Conservation (phyloP, 1,140 invertebrate genomes). For the Temnothorax longispinosus region DNA sequence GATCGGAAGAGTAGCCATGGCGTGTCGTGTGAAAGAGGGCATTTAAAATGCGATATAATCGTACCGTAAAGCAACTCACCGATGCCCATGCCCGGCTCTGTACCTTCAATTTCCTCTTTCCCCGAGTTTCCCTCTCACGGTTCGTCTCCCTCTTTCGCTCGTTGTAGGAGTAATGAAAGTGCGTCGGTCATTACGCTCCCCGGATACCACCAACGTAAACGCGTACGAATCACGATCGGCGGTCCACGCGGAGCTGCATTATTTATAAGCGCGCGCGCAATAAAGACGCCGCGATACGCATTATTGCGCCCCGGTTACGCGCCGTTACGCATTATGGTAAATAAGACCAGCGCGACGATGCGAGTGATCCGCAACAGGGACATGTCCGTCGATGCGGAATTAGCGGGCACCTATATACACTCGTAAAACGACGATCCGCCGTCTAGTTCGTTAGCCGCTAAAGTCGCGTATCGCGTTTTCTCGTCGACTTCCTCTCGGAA, state of each 20-base stretch:
- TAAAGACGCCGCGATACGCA: conserved; percentile 68
- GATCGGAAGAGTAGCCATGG: conserved; percentile 41
- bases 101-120: background rate
- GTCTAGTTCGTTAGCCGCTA: background rate
- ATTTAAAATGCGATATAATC: conserved; percentile 67
- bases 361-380: background rate
- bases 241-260: conserved; percentile 53
- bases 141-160: background rate
- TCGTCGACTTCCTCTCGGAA: background rate
- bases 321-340: conserved; percentile 60
- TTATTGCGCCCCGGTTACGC: conserved; percentile 73
- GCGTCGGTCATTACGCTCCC: conserved; percentile 48
- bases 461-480: background rate
- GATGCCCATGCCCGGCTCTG: conserved; percentile 2
- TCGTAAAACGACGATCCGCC: conserved; percentile 10
- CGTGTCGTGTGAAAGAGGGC: conserved; percentile 38
- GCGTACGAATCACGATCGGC: conserved; percentile 52
- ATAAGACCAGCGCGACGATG: conserved; percentile 42
- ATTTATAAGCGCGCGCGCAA: conserved; percentile 65
- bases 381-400: conserved; percentile 10
- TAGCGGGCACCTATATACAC: background rate
- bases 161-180: conserved; percentile 52
- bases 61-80: conserved; percentile 19
- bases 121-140: background rate
- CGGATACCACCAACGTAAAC: conserved; percentile 53